These are phyloP conservation scores for Pheosia gnoma DNA, from an alignment of 2,888 invertebrate genomes.

Conservation along the genomic window DNA sequence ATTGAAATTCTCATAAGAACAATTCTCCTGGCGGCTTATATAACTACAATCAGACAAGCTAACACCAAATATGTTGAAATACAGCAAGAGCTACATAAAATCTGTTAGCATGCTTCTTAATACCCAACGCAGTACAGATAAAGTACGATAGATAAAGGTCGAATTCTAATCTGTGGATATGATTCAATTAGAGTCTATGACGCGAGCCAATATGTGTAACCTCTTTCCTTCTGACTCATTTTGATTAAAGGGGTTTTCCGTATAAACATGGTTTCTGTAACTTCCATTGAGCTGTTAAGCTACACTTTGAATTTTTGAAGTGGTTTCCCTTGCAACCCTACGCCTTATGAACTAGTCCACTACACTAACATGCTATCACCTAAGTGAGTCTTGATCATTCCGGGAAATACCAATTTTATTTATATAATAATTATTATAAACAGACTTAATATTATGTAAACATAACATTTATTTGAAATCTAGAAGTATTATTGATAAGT, in stretches of 20 bases:
- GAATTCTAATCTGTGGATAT: not conserved
- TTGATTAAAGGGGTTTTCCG: slow-evolving; percentile 40
- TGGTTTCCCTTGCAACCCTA: slow-evolving; percentile 57
- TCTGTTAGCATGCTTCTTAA: no score
- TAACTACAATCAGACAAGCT: no score
- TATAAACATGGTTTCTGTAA: slow-evolving; percentile 6
- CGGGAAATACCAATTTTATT: slow-evolving; percentile 25
- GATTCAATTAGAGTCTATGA: not conserved
- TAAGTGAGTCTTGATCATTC: slow-evolving; percentile 40
- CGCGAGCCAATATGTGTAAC: not conserved
- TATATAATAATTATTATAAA: slow-evolving; percentile 10
- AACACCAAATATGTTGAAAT: no score
- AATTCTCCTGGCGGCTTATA: not conserved
- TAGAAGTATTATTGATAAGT: not conserved
- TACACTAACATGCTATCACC: slow-evolving; percentile 37
- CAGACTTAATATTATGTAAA: slow-evolving; percentile 2
- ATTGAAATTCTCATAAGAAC: not conserved
- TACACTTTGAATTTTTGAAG: slow-evolving; percentile 42
- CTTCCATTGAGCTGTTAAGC: slow-evolving; percentile 30
- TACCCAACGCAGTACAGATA: not conserved
- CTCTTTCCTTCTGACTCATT: slow-evolving; percentile 6
- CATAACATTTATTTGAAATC: not conserved
- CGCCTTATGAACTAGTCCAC: slow-evolving; percentile 42
- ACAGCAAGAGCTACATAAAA: no score
- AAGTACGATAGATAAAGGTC: not conserved